These are phyloP conservation scores for Netelia fuscicornis DNA, from an alignment of 2,888 invertebrate genomes.

Conservation along the genomic window DNA sequence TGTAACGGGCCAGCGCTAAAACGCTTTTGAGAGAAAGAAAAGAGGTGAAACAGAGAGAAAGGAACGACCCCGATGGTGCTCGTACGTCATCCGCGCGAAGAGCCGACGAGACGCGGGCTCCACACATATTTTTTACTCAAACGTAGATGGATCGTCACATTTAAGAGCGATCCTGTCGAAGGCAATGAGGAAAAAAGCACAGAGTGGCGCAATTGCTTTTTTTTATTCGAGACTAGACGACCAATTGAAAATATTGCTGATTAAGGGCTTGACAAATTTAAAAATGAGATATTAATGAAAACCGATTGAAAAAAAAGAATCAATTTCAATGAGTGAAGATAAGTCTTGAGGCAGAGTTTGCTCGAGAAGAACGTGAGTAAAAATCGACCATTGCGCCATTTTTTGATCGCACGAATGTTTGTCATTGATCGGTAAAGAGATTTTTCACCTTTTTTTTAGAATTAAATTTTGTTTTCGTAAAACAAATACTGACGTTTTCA, in stretches of 20 bases:
- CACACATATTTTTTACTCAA: constrained; percentile 53
- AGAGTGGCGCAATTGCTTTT: neutral
- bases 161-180: neutral
- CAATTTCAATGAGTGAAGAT: no score
- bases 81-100: constrained; percentile 77
- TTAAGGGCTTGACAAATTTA: neutral
- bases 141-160: constrained; percentile 63
- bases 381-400: no score
- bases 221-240: neutral
- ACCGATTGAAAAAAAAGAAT: neutral
- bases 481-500: no score
- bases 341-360: no score
- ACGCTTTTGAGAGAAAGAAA: constrained; percentile 76
- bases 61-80: constrained; percentile 75
- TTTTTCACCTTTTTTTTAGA: no score
- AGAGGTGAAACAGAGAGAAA: constrained; percentile 31
- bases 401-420: no score
- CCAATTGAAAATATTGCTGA: neutral
- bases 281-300: neutral
- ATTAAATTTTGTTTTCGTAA: no score
- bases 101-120: constrained; percentile 58
- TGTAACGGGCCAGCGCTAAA: constrained; percentile 76
- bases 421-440: no score
- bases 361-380: no score
- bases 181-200: neutral